Evolutionary conservation across 2,113 vertebrate species (phyloP), one percentile per base, ranked within the genome.

Genomic region (Cyphomyrus plagiostoma): DNA sequence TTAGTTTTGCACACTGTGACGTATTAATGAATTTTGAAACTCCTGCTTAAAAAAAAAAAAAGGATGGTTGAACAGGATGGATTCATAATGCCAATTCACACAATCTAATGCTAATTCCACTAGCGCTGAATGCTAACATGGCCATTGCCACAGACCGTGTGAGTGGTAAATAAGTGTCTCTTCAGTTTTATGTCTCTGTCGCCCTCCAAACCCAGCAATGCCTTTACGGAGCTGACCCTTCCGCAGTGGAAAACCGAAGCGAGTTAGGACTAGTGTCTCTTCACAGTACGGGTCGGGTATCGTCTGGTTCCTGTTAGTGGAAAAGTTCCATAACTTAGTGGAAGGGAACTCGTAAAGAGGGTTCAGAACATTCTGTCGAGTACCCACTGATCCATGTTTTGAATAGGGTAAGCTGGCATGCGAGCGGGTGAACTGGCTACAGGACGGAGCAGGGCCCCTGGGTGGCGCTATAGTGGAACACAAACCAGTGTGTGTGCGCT

Each of bases 401-500:
- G 5, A 77, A 39, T 77, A 77, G 35, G 62, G 70, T 17, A 39
- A 39, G 70, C 70, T 35, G 70, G 30, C 10, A 77, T 39, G 11
- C 15, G 30, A 77, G 70, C 17, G 70, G 30, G 74, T 42, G 35
- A 2, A 42, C 74, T 80, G 23, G 21, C 45, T 48, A 45, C 42
- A 46, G 82, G 15, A 11, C 39, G 70, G 53, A 2, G 13, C 2
- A 11, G 26, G 30, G 30, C 89, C 80, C 88, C 87, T 70, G 88
- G 80, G 53, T 3, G 17, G 30, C 23, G 26, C 0, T 66, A 19
- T 84, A 84, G 82, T n/a, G 56, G 19, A 35, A 80, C 74, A 80
- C 74, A 80, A 42, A 99, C 98, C 98, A 91, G 98, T 99, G 93
- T 99, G 98, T 88, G 97, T 97, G 88, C 98, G 97, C 48, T 95